phyloP scores from a whole-genome alignment of 2,888 invertebrate species.

The Zelleria hepariella region DNA sequence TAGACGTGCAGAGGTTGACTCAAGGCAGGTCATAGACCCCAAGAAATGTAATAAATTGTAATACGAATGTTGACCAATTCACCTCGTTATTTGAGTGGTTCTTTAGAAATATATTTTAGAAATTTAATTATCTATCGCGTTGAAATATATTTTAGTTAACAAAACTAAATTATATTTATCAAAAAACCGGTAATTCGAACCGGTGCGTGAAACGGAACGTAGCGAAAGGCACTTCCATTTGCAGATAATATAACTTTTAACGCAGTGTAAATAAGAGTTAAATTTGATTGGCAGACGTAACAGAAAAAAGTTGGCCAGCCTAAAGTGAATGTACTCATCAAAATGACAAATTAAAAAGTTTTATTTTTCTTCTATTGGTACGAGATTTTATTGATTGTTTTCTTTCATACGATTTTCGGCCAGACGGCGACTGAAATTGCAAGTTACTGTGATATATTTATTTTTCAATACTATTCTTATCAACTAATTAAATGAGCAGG shows the following conservation, averaged over 20 bases:
- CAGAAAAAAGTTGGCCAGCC: slow-evolving; percentile 2
- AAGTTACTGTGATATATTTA: slow-evolving; percentile 73
- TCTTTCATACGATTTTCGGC: slow-evolving; percentile 73
- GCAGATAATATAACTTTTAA: not conserved
- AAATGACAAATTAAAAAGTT: slow-evolving; percentile 72
- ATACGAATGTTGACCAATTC: not conserved
- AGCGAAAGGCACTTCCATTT: not conserved
- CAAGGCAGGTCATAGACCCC: not conserved
- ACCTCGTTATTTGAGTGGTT: no score
- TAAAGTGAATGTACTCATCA: slow-evolving; percentile 70
- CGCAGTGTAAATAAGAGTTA: not conserved
- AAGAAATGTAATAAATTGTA: not conserved
- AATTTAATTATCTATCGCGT: no score
- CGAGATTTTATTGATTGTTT: slow-evolving; percentile 74
- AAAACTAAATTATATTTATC: no score
- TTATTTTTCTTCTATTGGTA: slow-evolving; percentile 73
- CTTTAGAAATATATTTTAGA: not conserved
- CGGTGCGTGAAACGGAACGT: slow-evolving; percentile 49
- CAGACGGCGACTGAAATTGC: slow-evolving; percentile 73
- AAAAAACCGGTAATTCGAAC: not conserved
- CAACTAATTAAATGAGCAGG: slow-evolving; percentile 72
- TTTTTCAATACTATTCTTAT: slow-evolving; percentile 70
- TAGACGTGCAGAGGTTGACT: no score
- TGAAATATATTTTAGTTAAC: no score
- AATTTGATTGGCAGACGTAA: not conserved